These are phyloP conservation scores for Odontocerum albicorne DNA, from an alignment of 2,888 invertebrate species.

Conservation along the genomic window DNA sequence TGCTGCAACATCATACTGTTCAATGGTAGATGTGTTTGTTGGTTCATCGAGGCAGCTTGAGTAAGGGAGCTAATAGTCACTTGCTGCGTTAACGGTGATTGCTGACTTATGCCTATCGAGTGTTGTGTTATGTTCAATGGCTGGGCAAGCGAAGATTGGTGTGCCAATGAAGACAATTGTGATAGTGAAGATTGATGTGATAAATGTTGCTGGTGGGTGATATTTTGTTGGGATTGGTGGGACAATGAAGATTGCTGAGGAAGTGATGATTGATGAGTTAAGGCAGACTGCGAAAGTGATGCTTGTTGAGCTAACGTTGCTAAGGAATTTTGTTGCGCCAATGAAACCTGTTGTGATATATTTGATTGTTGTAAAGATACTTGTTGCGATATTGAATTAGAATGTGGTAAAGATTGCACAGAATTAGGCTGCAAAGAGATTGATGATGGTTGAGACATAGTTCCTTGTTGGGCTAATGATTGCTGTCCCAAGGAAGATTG, in stretches of 20 bases:
- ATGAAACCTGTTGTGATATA: constrained; percentile 6
- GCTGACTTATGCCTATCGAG: background rate
- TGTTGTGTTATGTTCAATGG: background rate
- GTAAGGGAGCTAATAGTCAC: background rate
- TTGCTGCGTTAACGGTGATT: background rate
- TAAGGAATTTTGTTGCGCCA: background rate
- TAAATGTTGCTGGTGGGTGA: constrained; percentile 1
- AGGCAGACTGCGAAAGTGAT: background rate
- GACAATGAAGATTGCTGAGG: background rate
- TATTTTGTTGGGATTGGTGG: background rate
- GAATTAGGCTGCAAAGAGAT: background rate
- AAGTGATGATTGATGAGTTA: background rate
- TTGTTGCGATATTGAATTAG: too few relatives aligned
- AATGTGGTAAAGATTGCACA: too few relatives aligned
- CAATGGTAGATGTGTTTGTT: constrained; percentile 3
- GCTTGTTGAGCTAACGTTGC: background rate
- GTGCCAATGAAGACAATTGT: background rate
- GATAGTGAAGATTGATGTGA: background rate
- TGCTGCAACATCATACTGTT: constrained; percentile 24
- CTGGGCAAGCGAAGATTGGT: background rate
- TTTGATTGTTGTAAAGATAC: background rate
- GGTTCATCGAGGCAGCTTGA: constrained; percentile 1
- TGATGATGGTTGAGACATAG: background rate
- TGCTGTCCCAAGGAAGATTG: background rate
- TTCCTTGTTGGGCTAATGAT: background rate